Base-by-base conservation (phyloP, 2,888 invertebrate genomes). In the Drosophila pseudotalamancana region DNA sequence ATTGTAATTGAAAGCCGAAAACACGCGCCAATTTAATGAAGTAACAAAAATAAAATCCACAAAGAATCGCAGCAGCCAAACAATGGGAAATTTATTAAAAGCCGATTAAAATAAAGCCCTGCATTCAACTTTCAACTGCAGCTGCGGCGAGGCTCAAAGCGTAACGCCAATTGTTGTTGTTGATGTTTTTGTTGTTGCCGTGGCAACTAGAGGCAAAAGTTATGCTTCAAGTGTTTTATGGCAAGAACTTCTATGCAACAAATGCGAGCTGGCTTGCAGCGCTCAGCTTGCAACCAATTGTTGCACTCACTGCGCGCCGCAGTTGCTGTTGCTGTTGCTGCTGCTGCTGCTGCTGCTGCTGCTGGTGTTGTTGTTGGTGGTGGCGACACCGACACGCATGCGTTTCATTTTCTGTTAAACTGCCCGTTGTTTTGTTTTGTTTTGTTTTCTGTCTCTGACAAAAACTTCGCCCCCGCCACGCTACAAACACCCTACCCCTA, bases 371-470 rank as follows among this genome's bases (percentile, higher is more conserved):
- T 43, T 51, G 57, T 60, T 54, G 76, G 50, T 70, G 74, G 75
- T 77, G 77, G 83, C 76, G 83, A 82, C 83, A 81, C 65, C 81
- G 84, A 80, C 82, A 82, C 82, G 81, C 83, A 83, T 81, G 83
- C 81, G 74, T 73, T 70, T 73, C 65, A 59, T 55, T 69, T 73
- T 66, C 72, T 56, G 56, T 53, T 65, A 48, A 63, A 57, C 59
- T 79, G 69, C 54, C 57, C 73, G 57, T 59, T 68, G 48, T 34
- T 9, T 11, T 8, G n/a, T n/a, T 34, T 6, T 12, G 27, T 27
- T 42, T 8, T 35, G 6, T 39, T 64, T 14, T 62, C 19, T 71
- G 29, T 53, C 59, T 51, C 72, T 54, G 54, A 45, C 72, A 63
- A 72, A 11, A 57, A 70, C 55, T 60, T 16, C 40, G 12, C 29